These are phyloP conservation scores for Siphamia tubifer DNA, from an alignment of 2,113 vertebrate genomes.

Conservation along the genomic window DNA sequence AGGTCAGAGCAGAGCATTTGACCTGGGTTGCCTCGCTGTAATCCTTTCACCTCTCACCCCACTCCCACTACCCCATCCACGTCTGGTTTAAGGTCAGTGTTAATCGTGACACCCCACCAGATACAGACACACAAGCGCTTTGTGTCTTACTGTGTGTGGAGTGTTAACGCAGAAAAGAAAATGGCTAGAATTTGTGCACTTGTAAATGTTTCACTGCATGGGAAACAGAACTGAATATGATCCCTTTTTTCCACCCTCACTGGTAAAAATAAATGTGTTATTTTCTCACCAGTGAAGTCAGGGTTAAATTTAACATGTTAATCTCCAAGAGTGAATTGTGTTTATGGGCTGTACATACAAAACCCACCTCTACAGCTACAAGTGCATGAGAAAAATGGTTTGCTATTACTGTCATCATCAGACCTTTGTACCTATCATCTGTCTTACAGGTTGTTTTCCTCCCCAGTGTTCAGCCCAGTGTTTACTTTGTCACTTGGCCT, in stretches of 20 bases:
- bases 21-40: conserved; percentile 42
- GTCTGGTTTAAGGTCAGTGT: conserved; percentile 47
- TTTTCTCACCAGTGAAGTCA: too few species aligned
- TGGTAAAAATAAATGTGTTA: too few species aligned
- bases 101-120: conserved; percentile 47
- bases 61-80: conserved; percentile 25
- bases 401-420: neutral
- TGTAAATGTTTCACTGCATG: too few species aligned
- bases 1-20: conserved; percentile 37
- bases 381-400: neutral
- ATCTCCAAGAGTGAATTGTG: neutral
- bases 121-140: neutral
- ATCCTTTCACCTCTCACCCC: conserved; percentile 64
- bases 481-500: conserved; percentile 51
- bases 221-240: too few species aligned
- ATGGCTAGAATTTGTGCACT: neutral
- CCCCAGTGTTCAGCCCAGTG: conserved; percentile 15
- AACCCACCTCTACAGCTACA: neutral
- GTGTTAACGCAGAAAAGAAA: neutral
- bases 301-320: neutral
- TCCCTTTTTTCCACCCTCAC: too few species aligned
- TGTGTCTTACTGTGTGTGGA: neutral
- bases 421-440: conserved; percentile 14
- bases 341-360: neutral
- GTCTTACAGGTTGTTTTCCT: conserved; percentile 40